These are phyloP conservation scores for Thripadectes ignobilis DNA, from an alignment of 2,797 vertebrate species.

Conservation along the genomic window DNA sequence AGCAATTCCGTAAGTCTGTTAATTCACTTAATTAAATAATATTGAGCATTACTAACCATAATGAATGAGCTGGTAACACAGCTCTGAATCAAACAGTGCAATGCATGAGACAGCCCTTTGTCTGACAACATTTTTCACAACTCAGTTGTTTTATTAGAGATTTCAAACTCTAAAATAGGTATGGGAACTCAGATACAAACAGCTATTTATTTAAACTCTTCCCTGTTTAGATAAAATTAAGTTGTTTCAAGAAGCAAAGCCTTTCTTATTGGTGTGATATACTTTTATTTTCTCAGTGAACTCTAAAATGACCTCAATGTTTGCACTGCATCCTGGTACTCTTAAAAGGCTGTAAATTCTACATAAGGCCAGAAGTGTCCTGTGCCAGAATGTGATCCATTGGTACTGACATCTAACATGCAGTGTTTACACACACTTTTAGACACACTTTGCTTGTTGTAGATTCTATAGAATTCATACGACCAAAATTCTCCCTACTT, in stretches of 20 bases:
- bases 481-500: background rate
- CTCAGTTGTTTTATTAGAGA: background rate
- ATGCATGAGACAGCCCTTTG: background rate
- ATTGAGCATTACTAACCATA: background rate
- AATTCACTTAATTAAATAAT: constrained; percentile 51
- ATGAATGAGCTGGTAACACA: background rate
- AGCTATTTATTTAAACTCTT: background rate
- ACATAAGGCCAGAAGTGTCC: background rate
- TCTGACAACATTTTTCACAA: background rate
- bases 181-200: background rate
- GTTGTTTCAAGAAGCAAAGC: background rate
- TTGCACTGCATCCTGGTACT: background rate
- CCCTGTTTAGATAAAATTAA: background rate
- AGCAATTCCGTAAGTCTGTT: constrained; percentile 30
- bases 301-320: background rate
- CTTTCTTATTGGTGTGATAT: background rate
- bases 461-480: background rate
- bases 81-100: background rate
- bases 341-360: background rate
- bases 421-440: background rate
- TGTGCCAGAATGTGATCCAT: background rate
- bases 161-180: background rate
- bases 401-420: background rate
- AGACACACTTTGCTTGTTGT: background rate
- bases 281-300: background rate